A percentile compares a stretch with the other conserved stretches of the same genome.
Evolutionary conservation across 2,113 vertebrate genomes (phyloP).

Genomic region (Hemiscyllium ocellatum): DNA sequence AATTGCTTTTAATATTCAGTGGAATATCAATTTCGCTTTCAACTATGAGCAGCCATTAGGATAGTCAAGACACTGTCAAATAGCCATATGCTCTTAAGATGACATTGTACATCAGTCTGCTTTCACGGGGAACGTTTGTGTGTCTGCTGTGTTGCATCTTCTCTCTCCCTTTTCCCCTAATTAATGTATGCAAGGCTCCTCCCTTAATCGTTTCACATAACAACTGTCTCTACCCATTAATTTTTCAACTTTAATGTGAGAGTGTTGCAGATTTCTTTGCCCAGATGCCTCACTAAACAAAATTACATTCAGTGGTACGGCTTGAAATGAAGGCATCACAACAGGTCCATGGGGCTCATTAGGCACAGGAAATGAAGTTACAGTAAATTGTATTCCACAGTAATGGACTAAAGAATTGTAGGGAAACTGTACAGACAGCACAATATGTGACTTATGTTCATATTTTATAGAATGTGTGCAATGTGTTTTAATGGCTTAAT

Average conservation of each 20-base stretch:
- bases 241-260: slow-evolving; percentile 33
- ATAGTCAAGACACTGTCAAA: slow-evolving; percentile 18
- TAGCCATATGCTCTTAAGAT: slow-evolving; percentile 29
- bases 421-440: slow-evolving; percentile 35
- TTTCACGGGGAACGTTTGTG: not conserved
- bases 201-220: slow-evolving; percentile 36
- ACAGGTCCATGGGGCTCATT: slow-evolving; percentile 69
- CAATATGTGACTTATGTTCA: slow-evolving; percentile 23
- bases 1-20: slow-evolving; percentile 57
- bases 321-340: slow-evolving; percentile 55
- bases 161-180: slow-evolving; percentile 10
- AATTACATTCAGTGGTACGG: slow-evolving; percentile 33
- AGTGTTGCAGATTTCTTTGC: slow-evolving; percentile 18
- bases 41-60: slow-evolving; percentile 33
- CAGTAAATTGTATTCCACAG: slow-evolving; percentile 58
- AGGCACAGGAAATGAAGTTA: slow-evolving; percentile 69
- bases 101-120: not conserved
- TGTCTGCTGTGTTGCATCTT: not conserved
- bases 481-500: slow-evolving; percentile 24
- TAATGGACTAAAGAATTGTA: slow-evolving; percentile 58
- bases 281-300: slow-evolving; percentile 36
- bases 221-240: slow-evolving; percentile 36
- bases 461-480: slow-evolving; percentile 33
- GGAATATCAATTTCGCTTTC: slow-evolving; percentile 24
- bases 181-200: slow-evolving; percentile 32